Evolutionary conservation across 1,140 invertebrate genomes (phyloP), one percentile per base, ranked within the genome.

Genomic region (Himalopsyche phryganea): DNA sequence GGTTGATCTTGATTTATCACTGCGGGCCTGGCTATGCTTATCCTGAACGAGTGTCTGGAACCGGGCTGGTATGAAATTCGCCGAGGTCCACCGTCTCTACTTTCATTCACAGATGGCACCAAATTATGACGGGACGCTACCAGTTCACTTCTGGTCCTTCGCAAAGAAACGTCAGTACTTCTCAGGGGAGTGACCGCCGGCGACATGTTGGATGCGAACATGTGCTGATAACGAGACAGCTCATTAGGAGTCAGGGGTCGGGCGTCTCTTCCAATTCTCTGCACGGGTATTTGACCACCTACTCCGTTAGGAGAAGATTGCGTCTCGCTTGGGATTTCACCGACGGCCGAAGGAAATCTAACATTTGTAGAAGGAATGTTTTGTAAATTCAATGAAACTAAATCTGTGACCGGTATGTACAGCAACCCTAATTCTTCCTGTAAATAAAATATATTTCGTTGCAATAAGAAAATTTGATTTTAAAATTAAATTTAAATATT

Each of bases 361-460:
- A 54, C 28, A 28, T 32, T 28, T 11, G 52, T 15, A 1, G 62
- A 55, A 13, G 57, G 33, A 9, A 59, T 45, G 41, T 59, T 63
- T 41, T 54, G 61, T 13, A 63, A 49, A 28, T 60, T 56, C 10
- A 60, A n/a, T 11, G 62, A 51, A 1, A 76, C 60, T 55, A 75
- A 72, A 18, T 78, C 73, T 13, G 74, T 71, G 49, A 78, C 48
- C 0, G 73, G 74, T 5, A 78, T 72, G 59, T 74, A 77, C 63
- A 72, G 71, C 35, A 78, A 69, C 11, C 73, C 73, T 10, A 75
- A 44, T 35, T 77, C 75, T 15, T 78, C 76, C 74, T 77, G 69
- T 38, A 67, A 70, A 15, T 18, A 56, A 42, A 47, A 38, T 13
- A 45, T 45, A 28, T 28, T 28, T 28, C 23, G 9, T 28, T 28